phyloP scores from a whole-genome alignment of 2,888 invertebrate genomes.

The Acleris emargana region DNA sequence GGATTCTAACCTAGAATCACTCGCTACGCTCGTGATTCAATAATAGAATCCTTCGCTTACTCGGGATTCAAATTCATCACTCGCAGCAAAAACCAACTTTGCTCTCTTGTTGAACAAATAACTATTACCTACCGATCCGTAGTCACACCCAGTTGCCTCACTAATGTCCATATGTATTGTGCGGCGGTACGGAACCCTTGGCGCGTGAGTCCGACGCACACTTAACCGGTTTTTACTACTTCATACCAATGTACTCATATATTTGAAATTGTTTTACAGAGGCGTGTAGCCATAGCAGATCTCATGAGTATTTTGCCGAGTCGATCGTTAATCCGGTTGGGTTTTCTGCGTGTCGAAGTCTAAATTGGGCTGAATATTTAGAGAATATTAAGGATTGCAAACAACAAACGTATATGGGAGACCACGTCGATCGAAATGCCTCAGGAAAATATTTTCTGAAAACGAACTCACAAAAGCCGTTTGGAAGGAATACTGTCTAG shows the following conservation, averaged over 20 bases:
- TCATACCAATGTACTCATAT: not conserved
- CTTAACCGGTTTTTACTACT: not conserved
- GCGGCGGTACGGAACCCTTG: too few relatives aligned
- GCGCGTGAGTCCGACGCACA: too few relatives aligned
- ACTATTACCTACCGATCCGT: too few relatives aligned
- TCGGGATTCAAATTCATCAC: too few relatives aligned
- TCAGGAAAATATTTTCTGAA: constrained; percentile 83
- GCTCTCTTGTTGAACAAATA: too few relatives aligned
- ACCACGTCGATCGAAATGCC: constrained; percentile 60
- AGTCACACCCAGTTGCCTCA: too few relatives aligned
- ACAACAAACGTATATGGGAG: constrained; percentile 80
- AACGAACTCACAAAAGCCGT: constrained; percentile 81
- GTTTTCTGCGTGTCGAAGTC: constrained; percentile 82
- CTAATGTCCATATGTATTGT: too few relatives aligned
- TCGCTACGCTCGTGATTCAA: too few relatives aligned
- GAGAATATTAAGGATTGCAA: constrained; percentile 43
- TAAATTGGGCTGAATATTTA: constrained; percentile 64
- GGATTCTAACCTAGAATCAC: too few relatives aligned
- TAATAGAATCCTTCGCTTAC: too few relatives aligned
- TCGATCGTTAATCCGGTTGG: constrained; percentile 80
- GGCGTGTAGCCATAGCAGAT: constrained; percentile 87
- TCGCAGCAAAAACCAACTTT: too few relatives aligned
- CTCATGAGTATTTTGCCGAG: constrained; percentile 85
- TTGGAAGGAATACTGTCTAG: constrained; percentile 53
- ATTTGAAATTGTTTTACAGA: constrained; percentile 62